These are phyloP conservation scores for Gobio gobio DNA, from an alignment of 2,113 vertebrate species.

Conservation along the genomic window DNA sequence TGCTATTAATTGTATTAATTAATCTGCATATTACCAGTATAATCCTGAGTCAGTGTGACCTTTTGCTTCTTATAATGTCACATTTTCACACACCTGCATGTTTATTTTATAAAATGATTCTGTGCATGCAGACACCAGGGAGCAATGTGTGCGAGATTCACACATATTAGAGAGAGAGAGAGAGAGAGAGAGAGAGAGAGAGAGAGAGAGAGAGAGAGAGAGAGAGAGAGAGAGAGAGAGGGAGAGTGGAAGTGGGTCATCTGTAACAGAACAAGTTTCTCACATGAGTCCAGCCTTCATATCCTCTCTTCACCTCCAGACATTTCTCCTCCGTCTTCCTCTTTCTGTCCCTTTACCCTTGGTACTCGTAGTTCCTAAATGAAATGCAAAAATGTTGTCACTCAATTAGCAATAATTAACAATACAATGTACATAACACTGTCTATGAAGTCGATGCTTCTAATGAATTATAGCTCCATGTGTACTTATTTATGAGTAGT, in stretches of 20 bases:
- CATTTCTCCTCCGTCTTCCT: neutral
- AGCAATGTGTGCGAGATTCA: slow-evolving; percentile 12
- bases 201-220: too few relatives aligned
- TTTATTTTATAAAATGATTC: slow-evolving; percentile 35
- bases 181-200: neutral
- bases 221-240: too few relatives aligned
- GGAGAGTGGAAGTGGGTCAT: slow-evolving; percentile 53
- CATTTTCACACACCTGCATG: slow-evolving; percentile 24
- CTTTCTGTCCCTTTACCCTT: neutral
- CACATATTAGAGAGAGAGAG: neutral
- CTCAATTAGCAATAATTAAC: neutral
- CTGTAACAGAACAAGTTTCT: slow-evolving; percentile 54
- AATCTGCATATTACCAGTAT: neutral
- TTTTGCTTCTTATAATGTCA: slow-evolving; percentile 30
- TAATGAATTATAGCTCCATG: too few relatives aligned
- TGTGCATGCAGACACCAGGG: slow-evolving; percentile 5
- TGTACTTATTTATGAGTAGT: too few relatives aligned
- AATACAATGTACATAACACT: neutral
- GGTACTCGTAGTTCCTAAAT: neutral
- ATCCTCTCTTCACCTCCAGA: slow-evolving; percentile 35
- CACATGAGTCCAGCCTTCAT: slow-evolving; percentile 27
- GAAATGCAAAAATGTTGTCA: neutral
- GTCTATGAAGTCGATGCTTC: too few relatives aligned
- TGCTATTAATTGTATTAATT: neutral
- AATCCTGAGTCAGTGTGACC: slow-evolving; percentile 9